Percentiles rank a stretch among this genome's conserved stretches.
These are phyloP conservation scores for Eurystomus gularis DNA, from an alignment of 2,113 vertebrate species.

Conservation along the genomic window DNA sequence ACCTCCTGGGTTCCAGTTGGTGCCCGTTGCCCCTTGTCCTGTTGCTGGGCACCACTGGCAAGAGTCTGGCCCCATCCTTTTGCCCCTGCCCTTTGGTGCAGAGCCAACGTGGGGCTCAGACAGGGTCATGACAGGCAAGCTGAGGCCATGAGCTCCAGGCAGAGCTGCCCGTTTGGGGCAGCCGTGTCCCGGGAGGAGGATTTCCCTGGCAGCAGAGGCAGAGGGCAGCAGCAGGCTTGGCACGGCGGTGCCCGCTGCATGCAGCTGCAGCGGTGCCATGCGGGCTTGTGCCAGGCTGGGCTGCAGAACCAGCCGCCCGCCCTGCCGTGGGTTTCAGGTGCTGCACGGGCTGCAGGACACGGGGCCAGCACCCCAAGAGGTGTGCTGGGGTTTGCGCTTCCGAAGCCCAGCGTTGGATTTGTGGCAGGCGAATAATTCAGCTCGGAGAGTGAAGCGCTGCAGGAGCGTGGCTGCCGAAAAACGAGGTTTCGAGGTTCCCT, in stretches of 20 bases:
- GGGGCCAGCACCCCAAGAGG: rapidly evolving
- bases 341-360: rapidly evolving
- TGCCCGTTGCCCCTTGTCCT: too few species aligned
- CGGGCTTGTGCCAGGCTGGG: neutral
- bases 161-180: neutral
- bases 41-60: too few species aligned
- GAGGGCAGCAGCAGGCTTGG: conserved; percentile 47
- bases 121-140: too few species aligned
- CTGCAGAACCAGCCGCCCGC: neutral
- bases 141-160: neutral
- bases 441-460: rapidly evolving
- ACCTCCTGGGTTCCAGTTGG: too few species aligned
- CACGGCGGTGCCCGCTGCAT: neutral
- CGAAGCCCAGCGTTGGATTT: neutral
- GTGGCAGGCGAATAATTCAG: neutral
- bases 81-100: too few species aligned
- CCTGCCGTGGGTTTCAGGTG: rapidly evolving
- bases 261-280: neutral
- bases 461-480: neutral
- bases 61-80: too few species aligned
- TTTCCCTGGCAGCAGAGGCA: neutral
- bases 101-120: too few species aligned
- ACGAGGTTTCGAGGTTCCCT: neutral
- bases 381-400: rapidly evolving
- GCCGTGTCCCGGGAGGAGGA: neutral